These are phyloP conservation scores for Varanus komodoensis DNA, from an alignment of 2,113 vertebrate species.

Conservation along the genomic window DNA sequence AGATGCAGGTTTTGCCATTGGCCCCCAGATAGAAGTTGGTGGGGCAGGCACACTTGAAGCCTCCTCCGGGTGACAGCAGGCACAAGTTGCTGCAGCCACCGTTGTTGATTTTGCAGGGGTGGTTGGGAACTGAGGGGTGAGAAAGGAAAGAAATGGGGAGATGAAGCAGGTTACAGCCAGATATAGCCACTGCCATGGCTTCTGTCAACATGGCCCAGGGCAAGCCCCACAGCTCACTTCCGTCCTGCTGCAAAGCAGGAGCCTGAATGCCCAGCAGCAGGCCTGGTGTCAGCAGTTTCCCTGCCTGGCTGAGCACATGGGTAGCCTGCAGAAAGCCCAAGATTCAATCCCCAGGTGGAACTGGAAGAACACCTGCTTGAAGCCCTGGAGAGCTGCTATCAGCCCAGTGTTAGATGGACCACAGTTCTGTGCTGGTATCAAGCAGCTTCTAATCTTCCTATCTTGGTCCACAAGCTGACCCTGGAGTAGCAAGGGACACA, in stretches of 20 bases:
- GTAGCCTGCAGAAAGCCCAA: too few relatives aligned
- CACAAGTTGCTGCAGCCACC: constrained; percentile 97
- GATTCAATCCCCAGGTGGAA: too few relatives aligned
- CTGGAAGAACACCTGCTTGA: too few relatives aligned
- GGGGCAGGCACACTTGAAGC: constrained; percentile 94
- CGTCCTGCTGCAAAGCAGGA: neutral
- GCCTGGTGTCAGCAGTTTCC: neutral
- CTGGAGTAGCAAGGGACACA: neutral
- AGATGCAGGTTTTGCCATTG: constrained; percentile 92
- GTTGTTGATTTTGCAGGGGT: constrained; percentile 92
- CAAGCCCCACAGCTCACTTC: neutral
- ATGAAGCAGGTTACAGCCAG: rapidly evolving
- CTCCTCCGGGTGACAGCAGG: constrained; percentile 89
- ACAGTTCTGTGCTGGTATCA: too few relatives aligned
- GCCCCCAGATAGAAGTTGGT: constrained; percentile 96
- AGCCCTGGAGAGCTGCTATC: too few relatives aligned
- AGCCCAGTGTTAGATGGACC: too few relatives aligned
- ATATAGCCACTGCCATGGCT: neutral
- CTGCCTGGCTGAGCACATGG: too few relatives aligned
- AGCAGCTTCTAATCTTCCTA: too few relatives aligned
- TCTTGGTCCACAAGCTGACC: neutral
- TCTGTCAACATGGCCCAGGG: neutral
- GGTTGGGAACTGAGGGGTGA: constrained; percentile 86
- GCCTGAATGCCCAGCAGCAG: neutral
- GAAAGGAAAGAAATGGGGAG: neutral